Evolutionary conservation across 1,140 invertebrate species (phyloP).

Genomic region (Potamilus streckersoni): DNA sequence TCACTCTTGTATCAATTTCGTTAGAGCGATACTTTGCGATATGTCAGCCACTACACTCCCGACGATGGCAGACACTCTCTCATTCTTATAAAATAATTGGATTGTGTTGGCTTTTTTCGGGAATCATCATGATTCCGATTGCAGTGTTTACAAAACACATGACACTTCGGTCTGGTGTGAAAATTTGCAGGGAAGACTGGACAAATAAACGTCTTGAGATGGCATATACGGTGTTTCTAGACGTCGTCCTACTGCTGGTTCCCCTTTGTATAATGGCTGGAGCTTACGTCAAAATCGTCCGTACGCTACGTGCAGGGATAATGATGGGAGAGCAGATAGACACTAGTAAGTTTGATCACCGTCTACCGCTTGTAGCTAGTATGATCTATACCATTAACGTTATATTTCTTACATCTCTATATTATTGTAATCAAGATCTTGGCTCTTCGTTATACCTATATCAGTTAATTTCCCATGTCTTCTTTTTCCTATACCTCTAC

Average conservation of each 20-base stretch:
- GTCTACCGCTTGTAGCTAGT: no score
- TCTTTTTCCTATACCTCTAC: no score
- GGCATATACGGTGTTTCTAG: slow-evolving; percentile 82
- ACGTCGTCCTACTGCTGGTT: slow-evolving; percentile 78
- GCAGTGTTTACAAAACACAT: slow-evolving; percentile 66
- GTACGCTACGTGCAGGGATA: slow-evolving; percentile 69
- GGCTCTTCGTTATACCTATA: no score
- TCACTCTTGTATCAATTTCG: slow-evolving; percentile 91
- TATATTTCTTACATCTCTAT: no score
- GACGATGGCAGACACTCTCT: slow-evolving; percentile 87
- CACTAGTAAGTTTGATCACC: not conserved
- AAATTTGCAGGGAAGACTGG: slow-evolving; percentile 57
- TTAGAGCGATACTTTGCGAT: slow-evolving; percentile 93
- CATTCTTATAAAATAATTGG: slow-evolving; percentile 83
- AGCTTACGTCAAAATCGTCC: slow-evolving; percentile 71
- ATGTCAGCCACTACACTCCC: slow-evolving; percentile 78
- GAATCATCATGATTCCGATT: slow-evolving; percentile 74
- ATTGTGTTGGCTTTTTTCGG: slow-evolving; percentile 51
- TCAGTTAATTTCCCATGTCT: no score
- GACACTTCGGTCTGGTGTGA: not conserved
- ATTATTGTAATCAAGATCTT: no score
- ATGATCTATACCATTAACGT: no score
- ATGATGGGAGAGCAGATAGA: slow-evolving; percentile 42
- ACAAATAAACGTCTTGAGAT: slow-evolving; percentile 69
- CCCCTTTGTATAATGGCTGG: slow-evolving; percentile 81